Evolutionary conservation across 2,113 vertebrate genomes (phyloP).

Genomic region (Butorides virescens): DNA sequence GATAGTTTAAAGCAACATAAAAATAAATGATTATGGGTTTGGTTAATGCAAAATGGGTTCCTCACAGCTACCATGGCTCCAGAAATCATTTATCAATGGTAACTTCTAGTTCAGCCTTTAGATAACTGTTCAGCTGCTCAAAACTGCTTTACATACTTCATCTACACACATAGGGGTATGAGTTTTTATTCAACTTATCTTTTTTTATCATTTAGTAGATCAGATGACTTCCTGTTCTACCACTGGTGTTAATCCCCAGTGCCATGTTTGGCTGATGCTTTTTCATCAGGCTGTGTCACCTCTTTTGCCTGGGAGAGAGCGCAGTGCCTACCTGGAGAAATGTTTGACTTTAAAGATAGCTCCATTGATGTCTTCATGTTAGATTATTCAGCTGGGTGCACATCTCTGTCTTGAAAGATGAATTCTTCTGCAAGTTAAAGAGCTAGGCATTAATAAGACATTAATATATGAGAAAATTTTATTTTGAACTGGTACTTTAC

Average conservation of each 20-base stretch:
- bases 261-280: neutral
- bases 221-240: neutral
- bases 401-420: neutral
- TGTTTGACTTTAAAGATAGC: neutral
- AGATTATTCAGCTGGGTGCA: neutral
- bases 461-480: neutral
- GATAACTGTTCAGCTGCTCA: neutral
- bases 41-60: neutral
- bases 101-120: neutral
- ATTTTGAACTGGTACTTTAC: neutral
- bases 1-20: neutral
- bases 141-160: neutral
- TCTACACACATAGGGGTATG: fast-evolving
- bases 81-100: neutral
- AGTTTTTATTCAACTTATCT: neutral
- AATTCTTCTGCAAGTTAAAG: neutral
- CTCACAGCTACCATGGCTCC: fast-evolving
- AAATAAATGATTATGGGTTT: fast-evolving
- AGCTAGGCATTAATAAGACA: neutral
- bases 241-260: neutral
- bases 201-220: neutral
- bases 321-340: neutral
- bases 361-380: neutral
- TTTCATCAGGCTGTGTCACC: neutral
- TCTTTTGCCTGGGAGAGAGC: neutral